Evolutionary conservation across 2,888 invertebrate species (phyloP).

Genomic region (Dasysyrphus tricinctus): DNA sequence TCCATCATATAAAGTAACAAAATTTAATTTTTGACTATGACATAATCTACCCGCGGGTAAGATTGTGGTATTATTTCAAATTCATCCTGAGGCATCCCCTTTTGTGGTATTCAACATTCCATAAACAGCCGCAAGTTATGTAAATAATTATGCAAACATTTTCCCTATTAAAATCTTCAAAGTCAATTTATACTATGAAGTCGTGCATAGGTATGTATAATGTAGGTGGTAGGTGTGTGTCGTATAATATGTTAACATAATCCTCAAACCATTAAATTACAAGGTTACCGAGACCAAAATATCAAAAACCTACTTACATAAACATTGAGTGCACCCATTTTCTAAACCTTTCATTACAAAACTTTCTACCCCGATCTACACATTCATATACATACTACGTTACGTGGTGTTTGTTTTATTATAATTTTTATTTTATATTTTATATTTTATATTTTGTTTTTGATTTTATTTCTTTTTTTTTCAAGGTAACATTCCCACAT

Average conservation of each 20-base stretch:
- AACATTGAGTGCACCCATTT: neutral
- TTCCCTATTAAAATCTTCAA: slow-evolving; percentile 50
- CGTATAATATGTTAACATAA: slow-evolving; percentile 33
- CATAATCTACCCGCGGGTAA: neutral
- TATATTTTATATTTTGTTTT: slow-evolving; percentile 7
- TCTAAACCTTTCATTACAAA: neutral
- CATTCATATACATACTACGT: neutral
- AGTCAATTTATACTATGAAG: slow-evolving; percentile 30
- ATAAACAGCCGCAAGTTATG: slow-evolving; percentile 32
- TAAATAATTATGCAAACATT: slow-evolving; percentile 31
- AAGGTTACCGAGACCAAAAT: slow-evolving; percentile 53
- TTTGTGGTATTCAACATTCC: slow-evolving; percentile 13
- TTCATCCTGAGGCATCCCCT: slow-evolving; percentile 6
- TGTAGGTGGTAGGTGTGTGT: neutral
- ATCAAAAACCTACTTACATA: slow-evolving; percentile 16
- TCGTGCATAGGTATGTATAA: neutral
- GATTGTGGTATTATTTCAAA: slow-evolving; percentile 8
- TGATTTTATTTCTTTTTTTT: slow-evolving; percentile 21
- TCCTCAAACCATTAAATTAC: slow-evolving; percentile 43
- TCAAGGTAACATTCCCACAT: slow-evolving; percentile 70
- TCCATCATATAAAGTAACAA: neutral
- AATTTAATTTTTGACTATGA: slow-evolving; percentile 2
- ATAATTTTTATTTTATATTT: neutral
- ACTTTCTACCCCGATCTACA: neutral
- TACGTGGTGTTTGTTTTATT: slow-evolving; percentile 38